Base-by-base conservation (phyloP, 2,797 vertebrate species). In the Acanthopagrus latus region DNA sequence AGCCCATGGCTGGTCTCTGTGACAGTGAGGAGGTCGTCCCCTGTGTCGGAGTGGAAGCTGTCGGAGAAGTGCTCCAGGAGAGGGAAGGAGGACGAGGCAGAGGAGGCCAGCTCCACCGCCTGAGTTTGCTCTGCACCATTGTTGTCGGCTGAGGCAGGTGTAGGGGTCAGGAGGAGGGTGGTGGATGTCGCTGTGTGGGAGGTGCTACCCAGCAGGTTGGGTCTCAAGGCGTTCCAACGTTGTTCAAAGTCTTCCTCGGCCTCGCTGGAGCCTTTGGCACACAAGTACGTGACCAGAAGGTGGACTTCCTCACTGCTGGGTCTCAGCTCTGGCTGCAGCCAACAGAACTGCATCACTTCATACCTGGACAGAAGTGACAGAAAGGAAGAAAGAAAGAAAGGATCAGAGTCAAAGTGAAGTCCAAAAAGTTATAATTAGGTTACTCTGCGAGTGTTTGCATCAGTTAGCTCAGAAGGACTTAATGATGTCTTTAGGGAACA, bases 341-440 rank as follows among this genome's bases (percentile, higher is more conserved):
- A 99, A 91, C 98, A 99, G 93, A 99, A 98, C 94, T 99, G 98
- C 98, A 99, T 97, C 80, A 99, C 98, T 89, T 99, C 98, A 62
- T 97, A 99, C 98, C 98, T 99, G 92, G n/a, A 77, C 12, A 62
- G 18, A 71, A 56, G 74, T 6, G 27, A 47, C 41, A 80, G 55
- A 18, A 11, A 51, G 20, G 52, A 18, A 47, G n/a, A n/a, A n/a
- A 47, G n/a, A n/a, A n/a, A 69, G 51, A 67, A 55, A 43, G 5
- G 13, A 67, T 25, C 13, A 14, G 5, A 65, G 14, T n/a, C 33
- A 62, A 52, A 47, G 64, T 25, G 29, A 59, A 20, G 23, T 25
- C 55, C 10, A 47, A 11, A 4, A 55, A 29, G 27, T 47, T 86
- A 18, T 52, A 38, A 48, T 7, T 51, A 12, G 16, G 17, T 59